These are phyloP conservation scores for Tuta absoluta DNA, from an alignment of 2,888 invertebrate species.

Conservation along the genomic window DNA sequence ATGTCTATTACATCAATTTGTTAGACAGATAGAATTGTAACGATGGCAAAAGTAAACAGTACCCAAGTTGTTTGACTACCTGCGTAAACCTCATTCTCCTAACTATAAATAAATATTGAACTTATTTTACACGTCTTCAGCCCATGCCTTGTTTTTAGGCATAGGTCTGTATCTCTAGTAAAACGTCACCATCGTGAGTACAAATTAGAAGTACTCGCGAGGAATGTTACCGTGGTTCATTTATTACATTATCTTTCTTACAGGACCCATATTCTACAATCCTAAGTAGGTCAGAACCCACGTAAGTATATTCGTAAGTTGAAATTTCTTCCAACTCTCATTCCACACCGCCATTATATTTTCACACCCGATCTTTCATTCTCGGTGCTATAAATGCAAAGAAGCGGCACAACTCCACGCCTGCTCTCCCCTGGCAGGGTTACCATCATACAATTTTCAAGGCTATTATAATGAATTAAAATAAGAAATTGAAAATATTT, in stretches of 20 bases:
- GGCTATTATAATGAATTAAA: no score
- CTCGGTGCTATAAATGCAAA: conserved; percentile 69
- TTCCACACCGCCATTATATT: conserved; percentile 43
- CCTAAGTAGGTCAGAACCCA: neutral
- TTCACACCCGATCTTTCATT: conserved; percentile 60
- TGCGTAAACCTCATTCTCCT: no score
- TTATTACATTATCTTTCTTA: neutral
- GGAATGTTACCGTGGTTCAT: neutral
- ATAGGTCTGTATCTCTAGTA: no score
- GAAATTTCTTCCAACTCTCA: neutral
- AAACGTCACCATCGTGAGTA: neutral
- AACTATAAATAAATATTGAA: no score
- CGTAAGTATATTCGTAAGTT: neutral
- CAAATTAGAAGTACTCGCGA: neutral
- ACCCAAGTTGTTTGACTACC: no score
- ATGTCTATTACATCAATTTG: no score
- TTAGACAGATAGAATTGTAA: no score
- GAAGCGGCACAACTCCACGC: conserved; percentile 56
- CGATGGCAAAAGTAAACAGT: no score
- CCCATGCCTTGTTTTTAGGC: no score
- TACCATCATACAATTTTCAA: no score
- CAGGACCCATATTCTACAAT: neutral
- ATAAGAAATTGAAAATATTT: no score
- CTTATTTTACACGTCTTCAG: no score
- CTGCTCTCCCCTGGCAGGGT: conserved; percentile 41